Conservation (phyloP, 2,888 invertebrate species). For the Creontiades dilutus region DNA sequence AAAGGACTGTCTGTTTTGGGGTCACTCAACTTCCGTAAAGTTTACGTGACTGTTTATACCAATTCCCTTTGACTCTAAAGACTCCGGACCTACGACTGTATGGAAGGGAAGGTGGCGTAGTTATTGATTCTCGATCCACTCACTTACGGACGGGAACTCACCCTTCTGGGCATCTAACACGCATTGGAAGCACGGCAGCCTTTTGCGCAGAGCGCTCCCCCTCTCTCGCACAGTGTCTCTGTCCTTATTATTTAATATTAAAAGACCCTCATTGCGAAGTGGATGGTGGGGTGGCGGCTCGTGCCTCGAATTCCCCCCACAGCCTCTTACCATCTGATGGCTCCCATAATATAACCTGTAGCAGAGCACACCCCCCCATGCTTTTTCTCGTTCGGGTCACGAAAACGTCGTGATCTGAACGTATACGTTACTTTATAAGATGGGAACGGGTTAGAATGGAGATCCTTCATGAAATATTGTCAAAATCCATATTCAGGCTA, state of each 20-base stretch:
- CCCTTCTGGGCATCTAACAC: constrained; percentile 22
- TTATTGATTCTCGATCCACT: constrained; percentile 48
- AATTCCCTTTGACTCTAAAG: background rate
- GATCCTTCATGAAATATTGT: too few relatives aligned
- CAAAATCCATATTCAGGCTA: too few relatives aligned
- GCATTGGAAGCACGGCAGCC: constrained; percentile 41
- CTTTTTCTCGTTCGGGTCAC: background rate
- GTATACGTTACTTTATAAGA: too few relatives aligned
- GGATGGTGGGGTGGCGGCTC: background rate
- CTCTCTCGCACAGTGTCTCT: background rate
- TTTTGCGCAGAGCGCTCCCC: background rate
- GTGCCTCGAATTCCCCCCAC: constrained; percentile 32
- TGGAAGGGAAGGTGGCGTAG: background rate
- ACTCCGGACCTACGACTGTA: background rate
- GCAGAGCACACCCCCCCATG: background rate
- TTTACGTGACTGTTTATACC: background rate
- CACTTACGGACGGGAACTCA: constrained; percentile 37
- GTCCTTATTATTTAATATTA: constrained; percentile 45
- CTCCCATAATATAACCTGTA: constrained; percentile 15
- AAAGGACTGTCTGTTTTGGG: too few relatives aligned
- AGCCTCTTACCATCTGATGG: constrained; percentile 23
- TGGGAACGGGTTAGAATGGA: too few relatives aligned
- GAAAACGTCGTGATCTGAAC: background rate
- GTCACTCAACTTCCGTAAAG: too few relatives aligned
- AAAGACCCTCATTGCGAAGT: constrained; percentile 51